A percentile compares a stretch with the other conserved stretches of the same genome.
Conservation (phyloP, 2,797 vertebrate genomes). For the Crax fasciolata region DNA sequence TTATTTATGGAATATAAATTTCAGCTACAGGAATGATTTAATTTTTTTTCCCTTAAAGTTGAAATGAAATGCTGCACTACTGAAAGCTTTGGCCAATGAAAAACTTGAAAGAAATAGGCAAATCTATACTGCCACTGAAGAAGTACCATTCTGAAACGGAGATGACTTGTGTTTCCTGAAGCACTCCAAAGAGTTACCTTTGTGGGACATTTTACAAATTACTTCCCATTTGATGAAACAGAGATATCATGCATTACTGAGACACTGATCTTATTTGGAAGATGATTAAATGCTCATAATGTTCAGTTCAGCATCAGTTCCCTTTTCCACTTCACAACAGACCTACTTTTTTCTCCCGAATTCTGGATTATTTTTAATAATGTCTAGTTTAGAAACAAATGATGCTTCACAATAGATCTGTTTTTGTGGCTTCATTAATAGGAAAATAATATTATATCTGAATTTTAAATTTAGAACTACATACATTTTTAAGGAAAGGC, state of each 20-base stretch:
- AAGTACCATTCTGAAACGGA: not conserved
- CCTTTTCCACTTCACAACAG: not conserved
- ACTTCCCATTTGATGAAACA: not conserved
- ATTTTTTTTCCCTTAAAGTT: not conserved
- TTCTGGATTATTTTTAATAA: not conserved
- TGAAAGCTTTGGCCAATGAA: not conserved
- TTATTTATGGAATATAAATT: constrained; percentile 23
- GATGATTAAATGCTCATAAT: not conserved
- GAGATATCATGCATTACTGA: not conserved
- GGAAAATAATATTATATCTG: not conserved
- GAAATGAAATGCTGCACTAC: not conserved
- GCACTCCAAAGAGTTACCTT: not conserved
- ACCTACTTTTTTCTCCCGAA: not conserved
- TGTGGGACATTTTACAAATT: not conserved
- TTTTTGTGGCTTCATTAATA: not conserved
- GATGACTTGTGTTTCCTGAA: not conserved
- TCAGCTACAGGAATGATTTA: not conserved
- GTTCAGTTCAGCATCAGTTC: not conserved
- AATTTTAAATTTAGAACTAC: not conserved
- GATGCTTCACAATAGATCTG: not conserved
- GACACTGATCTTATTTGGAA: not conserved
- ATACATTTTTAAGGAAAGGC: not conserved
- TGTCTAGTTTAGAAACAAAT: not conserved
- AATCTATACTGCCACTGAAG: not conserved
- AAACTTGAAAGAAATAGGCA: not conserved